Percentiles rank a stretch among this genome's conserved stretches.
Evolutionary conservation across 2,888 invertebrate species (phyloP).

Genomic region (Perdita meconis): DNA sequence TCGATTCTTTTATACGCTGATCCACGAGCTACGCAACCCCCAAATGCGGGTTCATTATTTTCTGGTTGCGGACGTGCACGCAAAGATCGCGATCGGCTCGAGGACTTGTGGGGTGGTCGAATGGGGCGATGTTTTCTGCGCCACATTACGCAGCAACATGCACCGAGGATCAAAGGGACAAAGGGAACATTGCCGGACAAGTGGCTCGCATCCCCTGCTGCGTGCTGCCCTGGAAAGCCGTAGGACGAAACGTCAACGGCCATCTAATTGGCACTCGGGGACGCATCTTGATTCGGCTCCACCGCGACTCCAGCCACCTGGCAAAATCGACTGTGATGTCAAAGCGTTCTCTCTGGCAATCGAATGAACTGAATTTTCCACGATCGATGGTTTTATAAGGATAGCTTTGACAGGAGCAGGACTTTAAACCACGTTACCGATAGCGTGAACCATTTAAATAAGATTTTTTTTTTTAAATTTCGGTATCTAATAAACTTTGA

Average conservation of each 20-base stretch:
- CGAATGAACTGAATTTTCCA: not conserved
- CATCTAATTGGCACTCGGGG: conserved; percentile 77
- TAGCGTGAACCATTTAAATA: not conserved
- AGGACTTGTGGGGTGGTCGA: conserved; percentile 61
- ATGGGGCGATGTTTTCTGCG: conserved; percentile 51
- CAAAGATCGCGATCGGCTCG: conserved; percentile 73
- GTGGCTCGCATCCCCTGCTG: conserved; percentile 65
- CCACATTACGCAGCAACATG: conserved; percentile 58
- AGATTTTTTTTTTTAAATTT: not conserved
- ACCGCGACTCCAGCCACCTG: conserved; percentile 66
- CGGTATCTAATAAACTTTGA: too few species aligned
- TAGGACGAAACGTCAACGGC: conserved; percentile 76
- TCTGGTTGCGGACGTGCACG: conserved; percentile 72
- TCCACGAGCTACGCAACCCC: conserved; percentile 70
- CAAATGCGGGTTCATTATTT: conserved; percentile 82
- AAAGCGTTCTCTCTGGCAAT: not conserved
- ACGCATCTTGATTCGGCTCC: conserved; percentile 70
- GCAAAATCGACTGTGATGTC: conserved; percentile 37
- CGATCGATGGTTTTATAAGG: not conserved
- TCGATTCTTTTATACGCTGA: conserved; percentile 62
- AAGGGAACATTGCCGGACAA: conserved; percentile 62
- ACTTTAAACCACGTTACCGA: not conserved
- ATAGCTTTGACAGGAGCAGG: not conserved
- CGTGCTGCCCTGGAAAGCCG: conserved; percentile 46
- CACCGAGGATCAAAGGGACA: conserved; percentile 66